Conservation (phyloP, 2,113 vertebrate species). For the Phoenicopterus ruber region DNA sequence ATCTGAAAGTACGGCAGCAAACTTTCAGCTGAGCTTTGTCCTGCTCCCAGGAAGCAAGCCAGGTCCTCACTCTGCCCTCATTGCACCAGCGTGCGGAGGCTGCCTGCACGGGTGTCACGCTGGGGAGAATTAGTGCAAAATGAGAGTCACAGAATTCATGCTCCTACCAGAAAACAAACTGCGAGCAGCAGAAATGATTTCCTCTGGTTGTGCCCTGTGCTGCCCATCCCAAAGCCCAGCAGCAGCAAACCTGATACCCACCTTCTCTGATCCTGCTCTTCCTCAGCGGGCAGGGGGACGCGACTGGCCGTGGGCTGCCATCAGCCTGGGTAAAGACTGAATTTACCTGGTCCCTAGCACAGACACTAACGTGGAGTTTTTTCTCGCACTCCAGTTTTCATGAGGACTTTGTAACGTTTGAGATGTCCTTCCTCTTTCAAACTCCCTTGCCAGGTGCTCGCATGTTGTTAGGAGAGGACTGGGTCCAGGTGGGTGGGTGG, state of each 20-base stretch:
- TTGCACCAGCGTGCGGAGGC: not conserved
- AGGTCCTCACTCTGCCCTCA: not conserved
- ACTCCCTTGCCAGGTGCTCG: not conserved
- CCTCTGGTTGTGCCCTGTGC: not conserved
- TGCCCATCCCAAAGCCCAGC: not conserved
- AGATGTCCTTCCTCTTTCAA: not conserved
- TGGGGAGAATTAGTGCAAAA: not conserved
- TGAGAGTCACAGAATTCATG: not conserved
- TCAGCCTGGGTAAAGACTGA: not conserved
- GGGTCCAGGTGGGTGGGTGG: conserved; percentile 5
- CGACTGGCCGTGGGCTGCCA: accelerated
- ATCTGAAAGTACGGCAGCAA: not conserved
- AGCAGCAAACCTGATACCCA: not conserved
- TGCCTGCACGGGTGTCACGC: not conserved
- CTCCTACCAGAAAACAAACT: not conserved
- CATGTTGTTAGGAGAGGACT: not conserved
- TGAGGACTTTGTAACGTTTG: not conserved
- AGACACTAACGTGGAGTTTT: accelerated
- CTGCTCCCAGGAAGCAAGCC: not conserved
- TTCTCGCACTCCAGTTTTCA: not conserved
- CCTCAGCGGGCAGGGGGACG: not conserved
- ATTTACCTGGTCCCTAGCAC: not conserved
- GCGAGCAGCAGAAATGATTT: not conserved
- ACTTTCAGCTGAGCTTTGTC: not conserved
- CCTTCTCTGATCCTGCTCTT: not conserved